phyloP scores from a whole-genome alignment of 2,797 vertebrate genomes.

The Orestias chungarensis region DNA sequence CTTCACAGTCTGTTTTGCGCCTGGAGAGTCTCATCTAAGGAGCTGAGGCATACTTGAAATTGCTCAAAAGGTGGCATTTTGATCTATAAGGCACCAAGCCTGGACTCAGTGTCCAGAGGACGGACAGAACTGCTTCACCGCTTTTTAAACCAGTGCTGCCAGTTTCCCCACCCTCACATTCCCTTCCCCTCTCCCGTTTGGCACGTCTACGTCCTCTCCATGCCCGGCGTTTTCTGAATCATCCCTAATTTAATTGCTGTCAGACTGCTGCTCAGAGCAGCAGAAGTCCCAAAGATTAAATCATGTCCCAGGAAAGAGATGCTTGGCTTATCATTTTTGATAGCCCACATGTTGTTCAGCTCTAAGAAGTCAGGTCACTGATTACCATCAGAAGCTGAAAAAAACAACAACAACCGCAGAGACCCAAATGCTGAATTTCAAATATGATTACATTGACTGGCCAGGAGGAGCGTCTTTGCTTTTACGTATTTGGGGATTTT shows the following conservation, averaged over 20 bases:
- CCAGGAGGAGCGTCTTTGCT: constrained; percentile 49
- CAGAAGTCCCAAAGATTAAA: constrained; percentile 70
- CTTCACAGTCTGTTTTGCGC: constrained; percentile 47
- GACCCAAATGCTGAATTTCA: constrained; percentile 66
- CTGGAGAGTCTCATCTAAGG: constrained; percentile 67
- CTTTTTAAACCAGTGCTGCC: constrained; percentile 14
- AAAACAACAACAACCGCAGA: constrained; percentile 39
- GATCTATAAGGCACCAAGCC: constrained; percentile 63
- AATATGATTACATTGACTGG: constrained; percentile 67
- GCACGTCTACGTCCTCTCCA: constrained; percentile 43
- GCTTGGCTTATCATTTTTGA: constrained; percentile 70
- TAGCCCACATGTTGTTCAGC: constrained; percentile 66
- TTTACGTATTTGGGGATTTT: constrained; percentile 62
- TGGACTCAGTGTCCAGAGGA: constrained; percentile 45
- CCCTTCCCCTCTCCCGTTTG: constrained; percentile 20
- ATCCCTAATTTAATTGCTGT: constrained; percentile 73
- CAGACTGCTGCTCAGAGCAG: constrained; percentile 61
- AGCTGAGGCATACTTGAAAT: constrained; percentile 76
- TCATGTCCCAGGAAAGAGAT: constrained; percentile 63
- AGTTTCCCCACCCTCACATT: constrained; percentile 14
- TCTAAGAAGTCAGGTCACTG: constrained; percentile 60
- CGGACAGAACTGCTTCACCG: constrained; percentile 18
- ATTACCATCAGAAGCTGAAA: constrained; percentile 44
- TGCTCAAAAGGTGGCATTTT: constrained; percentile 68
- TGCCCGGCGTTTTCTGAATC: constrained; percentile 68